phyloP scores from a whole-genome alignment of 2,113 vertebrate species.

The Chascanopsetta lugubris region DNA sequence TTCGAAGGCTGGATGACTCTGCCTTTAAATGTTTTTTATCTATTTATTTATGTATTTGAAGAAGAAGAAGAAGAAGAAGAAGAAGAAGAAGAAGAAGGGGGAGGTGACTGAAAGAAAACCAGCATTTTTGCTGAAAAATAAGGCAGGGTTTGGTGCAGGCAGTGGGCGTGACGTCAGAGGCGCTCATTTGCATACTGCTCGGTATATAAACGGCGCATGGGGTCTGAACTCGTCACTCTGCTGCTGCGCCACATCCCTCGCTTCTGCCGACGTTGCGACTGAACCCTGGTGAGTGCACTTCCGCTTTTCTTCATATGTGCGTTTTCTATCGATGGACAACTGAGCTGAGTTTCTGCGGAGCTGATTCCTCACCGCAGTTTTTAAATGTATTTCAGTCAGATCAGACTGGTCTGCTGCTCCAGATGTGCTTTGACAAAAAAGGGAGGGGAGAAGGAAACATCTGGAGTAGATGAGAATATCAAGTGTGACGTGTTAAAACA shows the following conservation, averaged over 20 bases:
- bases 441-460: no score
- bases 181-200: slow-evolving; percentile 70
- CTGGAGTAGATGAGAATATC: background rate
- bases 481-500: background rate
- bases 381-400: background rate
- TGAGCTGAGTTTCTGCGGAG: no score
- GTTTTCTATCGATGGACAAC: background rate
- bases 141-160: background rate
- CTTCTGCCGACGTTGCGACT: no score
- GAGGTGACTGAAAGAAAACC: background rate
- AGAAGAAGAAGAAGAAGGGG: no score
- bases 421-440: background rate
- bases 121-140: background rate
- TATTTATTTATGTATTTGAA: no score
- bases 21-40: no score
- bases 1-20: no score
- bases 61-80: no score
- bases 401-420: background rate
- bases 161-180: slow-evolving; percentile 41
- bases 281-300: slow-evolving; percentile 48
- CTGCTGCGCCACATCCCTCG: background rate
- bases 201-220: slow-evolving; percentile 58
- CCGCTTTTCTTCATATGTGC: no score
- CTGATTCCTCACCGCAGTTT: no score
- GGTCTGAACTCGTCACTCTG: background rate